Evolutionary conservation across 2,888 invertebrate species (phyloP).

Genomic region (Ichneumon xanthorius): DNA sequence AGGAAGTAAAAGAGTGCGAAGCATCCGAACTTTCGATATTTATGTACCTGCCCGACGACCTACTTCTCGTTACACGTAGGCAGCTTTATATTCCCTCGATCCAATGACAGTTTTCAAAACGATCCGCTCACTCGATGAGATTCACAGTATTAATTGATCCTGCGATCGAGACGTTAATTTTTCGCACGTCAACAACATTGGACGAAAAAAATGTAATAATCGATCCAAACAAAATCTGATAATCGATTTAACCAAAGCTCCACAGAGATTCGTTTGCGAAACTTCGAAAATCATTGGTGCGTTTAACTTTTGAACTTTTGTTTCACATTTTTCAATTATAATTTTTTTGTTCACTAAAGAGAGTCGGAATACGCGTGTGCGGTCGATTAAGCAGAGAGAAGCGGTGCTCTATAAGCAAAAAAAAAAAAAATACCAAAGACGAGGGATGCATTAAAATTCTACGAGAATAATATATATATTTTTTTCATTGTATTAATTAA

Average conservation of each 20-base stretch:
- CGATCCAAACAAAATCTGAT: neutral
- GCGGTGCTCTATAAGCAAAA: slow-evolving; percentile 44
- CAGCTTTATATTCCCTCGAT: neutral
- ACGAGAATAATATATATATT: slow-evolving; percentile 5
- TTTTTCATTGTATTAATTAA: slow-evolving; percentile 19
- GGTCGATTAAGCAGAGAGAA: slow-evolving; percentile 6
- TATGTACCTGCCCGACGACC: slow-evolving; percentile 44
- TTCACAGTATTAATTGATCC: slow-evolving; percentile 62
- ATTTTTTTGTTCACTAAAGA: neutral
- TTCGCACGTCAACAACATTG: neutral
- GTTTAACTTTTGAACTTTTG: slow-evolving; percentile 1
- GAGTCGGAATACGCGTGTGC: neutral
- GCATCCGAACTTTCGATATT: slow-evolving; percentile 41
- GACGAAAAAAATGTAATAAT: neutral
- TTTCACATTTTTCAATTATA: neutral
- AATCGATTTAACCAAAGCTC: neutral
- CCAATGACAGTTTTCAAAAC: slow-evolving; percentile 12
- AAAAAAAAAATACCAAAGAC: slow-evolving; percentile 56
- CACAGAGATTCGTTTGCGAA: slow-evolving; percentile 4
- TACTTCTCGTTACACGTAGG: slow-evolving; percentile 15
- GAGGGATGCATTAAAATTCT: slow-evolving; percentile 25
- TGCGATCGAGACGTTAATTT: slow-evolving; percentile 30
- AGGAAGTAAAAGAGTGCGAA: slow-evolving; percentile 12
- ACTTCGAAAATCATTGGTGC: slow-evolving; percentile 24
- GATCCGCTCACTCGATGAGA: slow-evolving; percentile 18